These are phyloP conservation scores for Menidia menidia DNA, from an alignment of 2,797 vertebrate species.

Conservation along the genomic window DNA sequence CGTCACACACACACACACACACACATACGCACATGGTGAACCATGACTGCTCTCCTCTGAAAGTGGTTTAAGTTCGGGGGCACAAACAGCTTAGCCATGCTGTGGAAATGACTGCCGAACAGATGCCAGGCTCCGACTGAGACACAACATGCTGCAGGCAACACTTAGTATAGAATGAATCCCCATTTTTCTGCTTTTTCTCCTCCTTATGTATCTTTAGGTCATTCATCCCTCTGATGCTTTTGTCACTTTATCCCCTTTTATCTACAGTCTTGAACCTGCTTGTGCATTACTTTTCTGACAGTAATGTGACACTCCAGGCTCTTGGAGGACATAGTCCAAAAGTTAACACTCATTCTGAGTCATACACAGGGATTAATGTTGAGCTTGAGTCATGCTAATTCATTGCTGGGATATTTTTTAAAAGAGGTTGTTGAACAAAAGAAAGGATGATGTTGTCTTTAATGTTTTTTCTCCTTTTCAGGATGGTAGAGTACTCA, in stretches of 20 bases:
- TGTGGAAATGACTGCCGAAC: conserved; percentile 75
- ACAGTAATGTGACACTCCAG: conserved; percentile 10
- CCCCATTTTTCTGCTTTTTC: conserved; percentile 29
- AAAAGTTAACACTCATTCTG: conserved; percentile 26
- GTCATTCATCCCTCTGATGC: conserved; percentile 58
- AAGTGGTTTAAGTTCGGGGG: conserved; percentile 70
- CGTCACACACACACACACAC: conserved; percentile 16
- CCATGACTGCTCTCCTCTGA: conserved; percentile 59
- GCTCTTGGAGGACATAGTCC: conserved; percentile 18
- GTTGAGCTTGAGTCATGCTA: conserved; percentile 2
- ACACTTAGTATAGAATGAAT: conserved; percentile 70
- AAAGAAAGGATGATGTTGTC: background rate
- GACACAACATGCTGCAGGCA: conserved; percentile 75
- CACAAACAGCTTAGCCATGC: conserved; percentile 72
- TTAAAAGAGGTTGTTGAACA: background rate
- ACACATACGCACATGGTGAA: conserved; percentile 17
- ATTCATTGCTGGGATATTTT: conserved; percentile 15
- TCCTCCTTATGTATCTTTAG: conserved; percentile 54
- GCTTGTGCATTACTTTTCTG: conserved; percentile 4
- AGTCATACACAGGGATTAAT: conserved; percentile 8
- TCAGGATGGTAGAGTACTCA: conserved; percentile 98
- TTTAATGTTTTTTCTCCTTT: conserved; percentile 21
- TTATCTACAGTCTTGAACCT: conserved; percentile 14
- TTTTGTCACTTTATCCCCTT: conserved; percentile 56
- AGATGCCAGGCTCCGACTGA: conserved; percentile 75